Evolutionary conservation across 2,888 invertebrate species (phyloP).

Genomic region (Brachyopa scutellaris): DNA sequence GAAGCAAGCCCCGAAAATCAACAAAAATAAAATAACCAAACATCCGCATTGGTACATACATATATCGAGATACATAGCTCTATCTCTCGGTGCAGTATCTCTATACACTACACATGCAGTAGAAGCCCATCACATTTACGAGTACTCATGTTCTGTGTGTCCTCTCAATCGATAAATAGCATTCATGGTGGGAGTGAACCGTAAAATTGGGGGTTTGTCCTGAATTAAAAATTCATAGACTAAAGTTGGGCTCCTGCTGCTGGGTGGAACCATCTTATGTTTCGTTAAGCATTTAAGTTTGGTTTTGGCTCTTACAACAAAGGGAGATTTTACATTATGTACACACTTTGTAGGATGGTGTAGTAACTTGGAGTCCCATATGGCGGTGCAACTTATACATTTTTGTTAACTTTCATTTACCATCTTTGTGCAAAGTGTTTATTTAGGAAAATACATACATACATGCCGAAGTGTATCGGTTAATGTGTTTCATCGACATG

Average conservation of each 20-base stretch:
- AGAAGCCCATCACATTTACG: slow-evolving; percentile 30
- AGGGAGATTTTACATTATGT: no score
- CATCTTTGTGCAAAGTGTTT: no score
- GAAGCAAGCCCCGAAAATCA: neutral
- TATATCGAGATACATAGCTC: slow-evolving; percentile 34
- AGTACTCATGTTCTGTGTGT: neutral
- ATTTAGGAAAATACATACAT: no score
- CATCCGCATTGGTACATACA: slow-evolving; percentile 62
- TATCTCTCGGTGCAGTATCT: slow-evolving; percentile 22
- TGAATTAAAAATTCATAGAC: slow-evolving; percentile 66
- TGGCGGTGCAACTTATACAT: neutral
- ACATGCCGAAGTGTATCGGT: no score
- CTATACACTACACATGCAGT: neutral
- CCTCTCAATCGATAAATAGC: slow-evolving; percentile 36
- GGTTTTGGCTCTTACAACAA: neutral
- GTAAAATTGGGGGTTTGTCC: slow-evolving; percentile 61
- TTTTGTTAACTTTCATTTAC: no score
- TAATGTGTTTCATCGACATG: no score
- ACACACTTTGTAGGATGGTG: no score
- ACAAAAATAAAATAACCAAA: neutral
- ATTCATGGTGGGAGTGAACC: slow-evolving; percentile 36
- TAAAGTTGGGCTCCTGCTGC: neutral
- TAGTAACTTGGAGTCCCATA: neutral
- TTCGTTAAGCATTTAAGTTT: slow-evolving; percentile 14
- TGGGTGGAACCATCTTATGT: neutral